Evolutionary conservation across 2,797 vertebrate species (phyloP).

Genomic region (Chromis chromis): DNA sequence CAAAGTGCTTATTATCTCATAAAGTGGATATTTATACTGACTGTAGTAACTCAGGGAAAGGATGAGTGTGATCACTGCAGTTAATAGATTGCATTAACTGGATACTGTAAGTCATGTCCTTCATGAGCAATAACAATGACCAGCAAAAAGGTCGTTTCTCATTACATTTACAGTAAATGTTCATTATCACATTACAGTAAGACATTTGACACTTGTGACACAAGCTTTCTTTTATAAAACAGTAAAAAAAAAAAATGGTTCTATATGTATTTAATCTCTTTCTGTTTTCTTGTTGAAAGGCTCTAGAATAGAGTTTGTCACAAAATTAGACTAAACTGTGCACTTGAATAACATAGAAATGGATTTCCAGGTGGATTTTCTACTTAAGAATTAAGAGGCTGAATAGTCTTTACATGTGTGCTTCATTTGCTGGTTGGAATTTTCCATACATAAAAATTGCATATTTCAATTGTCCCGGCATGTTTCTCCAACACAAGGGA

Average conservation of each 20-base stretch:
- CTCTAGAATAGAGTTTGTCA: neutral
- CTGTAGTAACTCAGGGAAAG: neutral
- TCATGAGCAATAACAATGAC: no score
- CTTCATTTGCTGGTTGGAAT: neutral
- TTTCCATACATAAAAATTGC: slow-evolving; percentile 21
- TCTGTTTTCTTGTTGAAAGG: no score
- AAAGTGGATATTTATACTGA: neutral
- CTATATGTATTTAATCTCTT: no score
- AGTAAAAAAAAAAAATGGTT: no score
- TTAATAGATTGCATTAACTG: neutral
- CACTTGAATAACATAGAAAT: neutral
- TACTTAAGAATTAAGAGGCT: no score
- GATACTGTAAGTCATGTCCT: no score
- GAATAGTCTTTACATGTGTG: no score
- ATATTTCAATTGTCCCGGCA: neutral
- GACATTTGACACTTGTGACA: no score
- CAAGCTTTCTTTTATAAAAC: no score
- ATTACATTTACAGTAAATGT: no score
- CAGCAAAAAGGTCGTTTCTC: no score
- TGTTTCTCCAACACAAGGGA: neutral
- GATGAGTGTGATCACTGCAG: neutral
- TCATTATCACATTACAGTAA: no score
- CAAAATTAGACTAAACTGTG: neutral
- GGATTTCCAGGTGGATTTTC: neutral
- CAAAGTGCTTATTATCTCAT: neutral